These are phyloP conservation scores for Brachionus asplanchnoidis DNA, from an alignment of 1,140 invertebrate species.

Conservation along the genomic window DNA sequence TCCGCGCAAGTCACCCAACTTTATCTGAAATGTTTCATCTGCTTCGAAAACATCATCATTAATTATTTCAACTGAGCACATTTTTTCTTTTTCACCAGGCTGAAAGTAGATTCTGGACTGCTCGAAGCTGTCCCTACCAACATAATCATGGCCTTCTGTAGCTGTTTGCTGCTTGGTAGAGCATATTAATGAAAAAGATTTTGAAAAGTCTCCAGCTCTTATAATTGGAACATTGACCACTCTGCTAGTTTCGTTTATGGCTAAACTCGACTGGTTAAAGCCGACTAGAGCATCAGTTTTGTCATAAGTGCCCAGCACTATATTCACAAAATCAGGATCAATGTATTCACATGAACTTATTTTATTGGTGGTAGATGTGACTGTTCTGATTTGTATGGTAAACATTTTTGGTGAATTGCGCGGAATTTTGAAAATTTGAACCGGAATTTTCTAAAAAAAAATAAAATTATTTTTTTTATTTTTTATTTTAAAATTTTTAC, in stretches of 20 bases:
- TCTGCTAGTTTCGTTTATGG: background rate
- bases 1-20: slow-evolving; percentile 49
- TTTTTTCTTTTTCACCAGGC: slow-evolving; percentile 51
- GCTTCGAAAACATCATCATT: slow-evolving; percentile 57
- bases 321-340: slow-evolving; percentile 19
- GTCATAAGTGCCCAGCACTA: background rate
- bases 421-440: background rate
- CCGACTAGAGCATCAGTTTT: background rate
- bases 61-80: slow-evolving; percentile 52
- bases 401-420: background rate
- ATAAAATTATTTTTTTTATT: background rate
- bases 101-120: slow-evolving; percentile 54
- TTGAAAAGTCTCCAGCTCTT: slow-evolving; percentile 48
- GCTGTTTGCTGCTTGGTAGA: slow-evolving; percentile 53
- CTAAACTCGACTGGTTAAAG: background rate
- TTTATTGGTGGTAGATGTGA: background rate
- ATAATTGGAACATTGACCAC: background rate
- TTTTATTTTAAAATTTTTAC: background rate
- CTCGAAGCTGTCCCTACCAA: slow-evolving; percentile 48
- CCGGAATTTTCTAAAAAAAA: background rate
- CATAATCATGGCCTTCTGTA: slow-evolving; percentile 51
- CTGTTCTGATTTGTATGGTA: background rate
- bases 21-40: slow-evolving; percentile 55
- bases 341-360: background rate
- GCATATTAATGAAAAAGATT: slow-evolving; percentile 52